phyloP scores from a whole-genome alignment of 1,140 invertebrate species.

The Choristoneura fumiferana region DNA sequence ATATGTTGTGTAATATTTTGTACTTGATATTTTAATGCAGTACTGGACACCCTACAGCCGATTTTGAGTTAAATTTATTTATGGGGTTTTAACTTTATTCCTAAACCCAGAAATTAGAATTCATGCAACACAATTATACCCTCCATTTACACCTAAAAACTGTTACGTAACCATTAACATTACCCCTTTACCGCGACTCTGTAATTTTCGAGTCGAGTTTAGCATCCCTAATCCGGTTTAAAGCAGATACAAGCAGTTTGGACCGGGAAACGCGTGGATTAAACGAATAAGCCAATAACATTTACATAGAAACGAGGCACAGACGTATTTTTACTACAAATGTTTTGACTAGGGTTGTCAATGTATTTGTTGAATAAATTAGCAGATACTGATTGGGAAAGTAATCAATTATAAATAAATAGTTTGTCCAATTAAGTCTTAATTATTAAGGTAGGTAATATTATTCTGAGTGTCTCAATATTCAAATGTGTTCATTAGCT shows the following conservation, averaged over 20 bases:
- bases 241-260: conserved; percentile 62
- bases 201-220: conserved; percentile 17
- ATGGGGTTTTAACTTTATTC: no score
- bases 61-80: no score
- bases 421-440: no score
- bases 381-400: no score
- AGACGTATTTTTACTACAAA: conserved; percentile 43
- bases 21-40: no score
- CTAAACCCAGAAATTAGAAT: background rate
- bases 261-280: conserved; percentile 58
- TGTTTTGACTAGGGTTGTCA: conserved; percentile 9
- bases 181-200: conserved; percentile 2
- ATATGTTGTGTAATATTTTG: no score
- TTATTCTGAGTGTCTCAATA: no score
- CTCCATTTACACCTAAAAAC: conserved; percentile 12
- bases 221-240: conserved; percentile 41
- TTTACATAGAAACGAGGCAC: conserved; percentile 68
- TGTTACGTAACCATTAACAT: conserved; percentile 1
- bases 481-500: no score
- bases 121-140: background rate
- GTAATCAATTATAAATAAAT: no score
- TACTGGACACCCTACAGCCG: no score
- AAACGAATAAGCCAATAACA: conserved; percentile 67
- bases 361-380: background rate
- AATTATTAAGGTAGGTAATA: no score